Conservation (phyloP, 1,140 invertebrate species). For the Sarcophaga peregrina region DNA sequence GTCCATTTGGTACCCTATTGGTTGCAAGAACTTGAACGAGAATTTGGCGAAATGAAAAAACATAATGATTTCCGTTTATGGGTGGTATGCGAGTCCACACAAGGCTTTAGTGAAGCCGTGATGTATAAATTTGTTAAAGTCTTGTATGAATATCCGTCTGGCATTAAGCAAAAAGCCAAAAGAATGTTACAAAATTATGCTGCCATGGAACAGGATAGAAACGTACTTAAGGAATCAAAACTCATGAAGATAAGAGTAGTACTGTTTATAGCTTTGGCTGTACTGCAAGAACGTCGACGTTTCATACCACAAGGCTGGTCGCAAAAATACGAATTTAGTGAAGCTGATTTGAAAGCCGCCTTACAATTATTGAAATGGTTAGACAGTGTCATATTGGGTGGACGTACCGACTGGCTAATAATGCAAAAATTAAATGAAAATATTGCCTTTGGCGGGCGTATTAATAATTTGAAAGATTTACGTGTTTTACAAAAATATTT, state of each 20-base stretch:
- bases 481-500: slow-evolving; percentile 81
- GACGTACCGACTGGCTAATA: slow-evolving; percentile 76
- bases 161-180: slow-evolving; percentile 72
- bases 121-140: slow-evolving; percentile 74
- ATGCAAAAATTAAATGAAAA: slow-evolving; percentile 84
- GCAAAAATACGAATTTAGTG: slow-evolving; percentile 91
- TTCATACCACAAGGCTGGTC: slow-evolving; percentile 87
- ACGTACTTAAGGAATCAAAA: slow-evolving; percentile 54
- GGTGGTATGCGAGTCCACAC: slow-evolving; percentile 73
- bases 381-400: slow-evolving; percentile 58
- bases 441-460: slow-evolving; percentile 88
- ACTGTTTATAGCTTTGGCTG: slow-evolving; percentile 73
- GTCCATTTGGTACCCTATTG: slow-evolving; percentile 86
- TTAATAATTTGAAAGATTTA: slow-evolving; percentile 85
- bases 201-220: slow-evolving; percentile 46
- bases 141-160: slow-evolving; percentile 83
- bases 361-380: slow-evolving; percentile 77
- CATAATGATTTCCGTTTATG: slow-evolving; percentile 79
- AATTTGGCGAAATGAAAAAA: slow-evolving; percentile 72
- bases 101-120: slow-evolving; percentile 55
- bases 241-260: slow-evolving; percentile 63
- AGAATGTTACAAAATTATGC: slow-evolving; percentile 67
- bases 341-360: slow-evolving; percentile 84
- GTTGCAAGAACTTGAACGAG: slow-evolving; percentile 80
- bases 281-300: slow-evolving; percentile 87